A percentile compares a stretch with the other conserved stretches of the same genome.
phyloP scores from a whole-genome alignment of 1,140 invertebrate species.

The Zophobas morio region DNA sequence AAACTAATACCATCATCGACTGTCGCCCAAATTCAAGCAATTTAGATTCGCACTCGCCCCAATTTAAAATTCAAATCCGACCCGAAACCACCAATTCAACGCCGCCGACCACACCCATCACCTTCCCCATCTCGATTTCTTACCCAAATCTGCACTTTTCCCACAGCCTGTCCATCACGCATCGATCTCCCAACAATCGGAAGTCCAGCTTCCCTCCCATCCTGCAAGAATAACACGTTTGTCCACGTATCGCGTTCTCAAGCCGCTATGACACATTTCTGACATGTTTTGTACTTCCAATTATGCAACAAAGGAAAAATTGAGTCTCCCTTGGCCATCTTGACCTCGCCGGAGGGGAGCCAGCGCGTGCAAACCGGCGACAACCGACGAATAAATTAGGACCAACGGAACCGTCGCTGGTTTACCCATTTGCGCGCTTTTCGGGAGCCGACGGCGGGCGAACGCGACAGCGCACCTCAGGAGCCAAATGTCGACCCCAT shows the following conservation, averaged over 20 bases:
- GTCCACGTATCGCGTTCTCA: conserved; percentile 15
- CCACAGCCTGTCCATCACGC: conserved; percentile 34
- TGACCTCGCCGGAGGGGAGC: conserved; percentile 29
- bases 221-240: conserved; percentile 37
- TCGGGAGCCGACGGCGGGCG: too few species aligned
- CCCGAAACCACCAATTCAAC: too few species aligned
- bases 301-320: conserved; percentile 41
- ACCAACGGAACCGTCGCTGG: too few species aligned
- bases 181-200: conserved; percentile 6
- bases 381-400: background rate
- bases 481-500: too few species aligned
- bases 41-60: background rate
- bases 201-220: conserved; percentile 11
- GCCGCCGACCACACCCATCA: background rate
- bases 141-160: conserved; percentile 5
- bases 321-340: conserved; percentile 42
- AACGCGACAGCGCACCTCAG: too few species aligned
- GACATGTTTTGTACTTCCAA: conserved; percentile 47
- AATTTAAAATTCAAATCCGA: too few species aligned
- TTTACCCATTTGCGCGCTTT: too few species aligned
- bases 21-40: too few species aligned
- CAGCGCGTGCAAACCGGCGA: background rate
- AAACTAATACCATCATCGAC: too few species aligned
- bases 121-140: background rate
- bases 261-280: conserved; percentile 29